Percentiles rank a stretch among this genome's conserved stretches.
Conservation (phyloP, 2,113 vertebrate genomes). For the Corydoras sp. region DNA sequence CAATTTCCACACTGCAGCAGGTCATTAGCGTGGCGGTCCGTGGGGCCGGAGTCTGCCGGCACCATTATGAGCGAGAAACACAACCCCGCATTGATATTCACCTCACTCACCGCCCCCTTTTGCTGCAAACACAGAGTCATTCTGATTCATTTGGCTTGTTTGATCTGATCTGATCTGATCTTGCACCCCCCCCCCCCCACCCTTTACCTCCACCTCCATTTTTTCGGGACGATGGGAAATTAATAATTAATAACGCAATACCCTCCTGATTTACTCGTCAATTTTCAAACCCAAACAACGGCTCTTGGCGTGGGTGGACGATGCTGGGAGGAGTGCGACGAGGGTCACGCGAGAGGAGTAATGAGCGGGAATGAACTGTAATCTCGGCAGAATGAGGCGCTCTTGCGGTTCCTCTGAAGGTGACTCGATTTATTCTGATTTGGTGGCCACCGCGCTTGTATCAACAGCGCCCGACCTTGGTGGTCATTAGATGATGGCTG, state of each 20-base stretch:
- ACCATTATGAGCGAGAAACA: constrained; percentile 37
- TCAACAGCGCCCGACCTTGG: not conserved
- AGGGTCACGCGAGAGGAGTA: constrained; percentile 36
- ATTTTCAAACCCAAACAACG: constrained; percentile 61
- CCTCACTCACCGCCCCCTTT: constrained; percentile 26
- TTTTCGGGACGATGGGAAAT: constrained; percentile 54
- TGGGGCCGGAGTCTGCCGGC: constrained; percentile 29
- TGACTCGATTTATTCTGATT: constrained; percentile 17
- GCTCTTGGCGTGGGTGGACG: constrained; percentile 8
- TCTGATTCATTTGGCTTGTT: constrained; percentile 60
- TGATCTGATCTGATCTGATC: constrained; percentile 42
- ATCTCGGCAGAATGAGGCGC: constrained; percentile 54
- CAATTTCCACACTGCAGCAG: constrained; percentile 46
- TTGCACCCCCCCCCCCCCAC: constrained; percentile 38
- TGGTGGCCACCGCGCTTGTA: not conserved
- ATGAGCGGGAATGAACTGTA: constrained; percentile 49
- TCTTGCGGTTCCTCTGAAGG: constrained; percentile 10
- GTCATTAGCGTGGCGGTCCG: constrained; percentile 44
- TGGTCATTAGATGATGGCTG: constrained; percentile 36
- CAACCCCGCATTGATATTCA: constrained; percentile 44
- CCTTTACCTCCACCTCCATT: not conserved
- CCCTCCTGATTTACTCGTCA: constrained; percentile 59
- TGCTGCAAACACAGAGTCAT: constrained; percentile 43
- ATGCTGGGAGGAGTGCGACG: constrained; percentile 17
- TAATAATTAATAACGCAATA: constrained; percentile 59